Conservation (phyloP, 2,797 vertebrate genomes). For the Poecilia wingei region DNA sequence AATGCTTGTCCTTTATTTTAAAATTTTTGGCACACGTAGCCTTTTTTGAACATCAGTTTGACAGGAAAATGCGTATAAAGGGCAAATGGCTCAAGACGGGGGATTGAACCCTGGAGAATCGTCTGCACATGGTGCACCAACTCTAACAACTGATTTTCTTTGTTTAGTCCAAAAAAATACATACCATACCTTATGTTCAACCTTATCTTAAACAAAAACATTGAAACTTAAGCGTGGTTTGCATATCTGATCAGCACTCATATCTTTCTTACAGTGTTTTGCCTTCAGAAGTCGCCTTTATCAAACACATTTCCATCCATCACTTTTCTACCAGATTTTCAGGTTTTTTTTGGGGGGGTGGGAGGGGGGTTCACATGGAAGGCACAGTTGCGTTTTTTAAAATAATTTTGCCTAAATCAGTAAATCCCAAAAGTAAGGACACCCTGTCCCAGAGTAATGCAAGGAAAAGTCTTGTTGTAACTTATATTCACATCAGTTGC, state of each 20-base stretch:
- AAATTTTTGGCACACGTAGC: too few species aligned
- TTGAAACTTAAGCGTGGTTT: not conserved
- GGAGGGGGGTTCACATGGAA: not conserved
- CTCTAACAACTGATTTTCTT: not conserved
- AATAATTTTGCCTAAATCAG: not conserved
- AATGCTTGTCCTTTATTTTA: not conserved
- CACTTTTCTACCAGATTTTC: not conserved
- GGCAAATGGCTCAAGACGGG: too few species aligned
- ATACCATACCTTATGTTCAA: not conserved
- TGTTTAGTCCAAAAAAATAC: not conserved
- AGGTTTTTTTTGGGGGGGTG: not conserved
- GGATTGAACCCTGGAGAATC: not conserved
- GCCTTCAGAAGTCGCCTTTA: not conserved
- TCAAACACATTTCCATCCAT: not conserved
- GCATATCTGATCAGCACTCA: not conserved
- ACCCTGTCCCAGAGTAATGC: not conserved
- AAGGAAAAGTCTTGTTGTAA: not conserved
- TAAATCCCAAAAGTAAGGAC: not conserved
- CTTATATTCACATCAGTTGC: not conserved
- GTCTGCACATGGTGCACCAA: not conserved
- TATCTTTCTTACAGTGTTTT: not conserved
- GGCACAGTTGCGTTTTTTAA: not conserved
- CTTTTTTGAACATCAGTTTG: too few species aligned
- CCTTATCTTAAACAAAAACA: not conserved
- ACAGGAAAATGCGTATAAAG: too few species aligned